phyloP scores from a whole-genome alignment of 2,797 vertebrate species.

The Pseudochaenichthys georgianus region DNA sequence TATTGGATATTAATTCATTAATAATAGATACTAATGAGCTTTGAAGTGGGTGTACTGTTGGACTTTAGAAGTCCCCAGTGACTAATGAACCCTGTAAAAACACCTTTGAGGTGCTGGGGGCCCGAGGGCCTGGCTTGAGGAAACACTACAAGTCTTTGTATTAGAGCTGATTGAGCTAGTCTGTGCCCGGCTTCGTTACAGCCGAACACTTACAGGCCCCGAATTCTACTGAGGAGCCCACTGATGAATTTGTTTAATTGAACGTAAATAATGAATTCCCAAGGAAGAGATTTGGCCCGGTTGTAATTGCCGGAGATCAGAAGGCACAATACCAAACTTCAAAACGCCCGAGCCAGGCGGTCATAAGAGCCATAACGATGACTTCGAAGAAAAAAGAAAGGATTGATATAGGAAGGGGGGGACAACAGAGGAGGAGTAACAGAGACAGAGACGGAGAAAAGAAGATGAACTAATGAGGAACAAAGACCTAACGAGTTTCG shows the following conservation, averaged over 20 bases:
- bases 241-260: constrained; percentile 90
- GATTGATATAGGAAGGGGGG: constrained; percentile 61
- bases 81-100: constrained; percentile 83
- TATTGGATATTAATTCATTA: constrained; percentile 86
- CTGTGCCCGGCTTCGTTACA: constrained; percentile 77
- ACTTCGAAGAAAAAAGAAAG: constrained; percentile 84
- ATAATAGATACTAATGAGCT: constrained; percentile 87
- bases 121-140: constrained; percentile 60
- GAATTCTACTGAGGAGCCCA: constrained; percentile 71
- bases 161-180: constrained; percentile 84
- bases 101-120: constrained; percentile 84
- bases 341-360: constrained; percentile 82
- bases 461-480: constrained; percentile 88
- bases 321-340: constrained; percentile 87
- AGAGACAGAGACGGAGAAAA: constrained; percentile 69
- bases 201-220: constrained; percentile 63
- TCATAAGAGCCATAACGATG: constrained; percentile 82
- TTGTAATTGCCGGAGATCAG: constrained; percentile 89
- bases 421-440: constrained; percentile 75
- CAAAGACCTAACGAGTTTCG: constrained; percentile 90
- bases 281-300: constrained; percentile 86
- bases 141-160: constrained; percentile 84
- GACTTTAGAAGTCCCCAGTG: constrained; percentile 78
- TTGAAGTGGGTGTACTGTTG: constrained; percentile 77
- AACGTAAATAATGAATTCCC: constrained; percentile 92